Base-by-base conservation (phyloP, 35 echinoderm and acorn worm genomes). In the Patiria miniata region DNA sequence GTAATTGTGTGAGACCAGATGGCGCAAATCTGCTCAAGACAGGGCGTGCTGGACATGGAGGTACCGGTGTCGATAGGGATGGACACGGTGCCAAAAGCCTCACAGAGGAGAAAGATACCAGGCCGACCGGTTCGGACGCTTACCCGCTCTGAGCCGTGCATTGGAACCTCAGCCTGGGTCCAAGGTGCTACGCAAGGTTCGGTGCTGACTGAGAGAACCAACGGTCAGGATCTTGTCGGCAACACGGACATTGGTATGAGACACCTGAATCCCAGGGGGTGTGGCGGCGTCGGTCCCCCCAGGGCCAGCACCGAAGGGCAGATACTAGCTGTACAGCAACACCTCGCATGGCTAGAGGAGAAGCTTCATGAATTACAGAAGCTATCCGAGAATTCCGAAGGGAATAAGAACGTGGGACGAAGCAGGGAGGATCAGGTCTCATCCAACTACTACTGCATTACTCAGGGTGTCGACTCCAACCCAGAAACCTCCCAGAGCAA, bases 371-470 rank as follows among this genome's bases (percentile, higher is more conserved):
- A 73, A 9, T 30, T 73, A 30, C 65, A 73, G 29, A 73, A 73
- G 26, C 2, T 73, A 2, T 73, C 65, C 14, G 57, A 12, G 42
- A 47, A 73, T 14, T 30, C 21, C 65, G 26, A 34, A 73, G 65
- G 34, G 65, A 32, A 47, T 47, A 26, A 73, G 65, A 10, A 47
- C 34, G 34, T 26, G 29, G 65, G 65, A 14, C 26, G 65, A 1
- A 32, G 65, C 65, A 8, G 2, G 34, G 21, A 73, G 26, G 65
- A 36, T 26, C 26, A 73, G 29, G 65, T 34, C 15, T 73, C 65
- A 18, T 73, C 65, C 29, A 73, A 73, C 65, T 73, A 73, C 65
- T 73, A 73, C 65, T 73, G 65, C 29, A 73, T 73, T 30, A 73
- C 65, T 73, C 65, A 73, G 34, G 65, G 65, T 14, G 65, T 73